A percentile compares a stretch with the other conserved stretches of the same genome.
Evolutionary conservation across 2,797 vertebrate species (phyloP).

Genomic region (Remorina albescens): DNA sequence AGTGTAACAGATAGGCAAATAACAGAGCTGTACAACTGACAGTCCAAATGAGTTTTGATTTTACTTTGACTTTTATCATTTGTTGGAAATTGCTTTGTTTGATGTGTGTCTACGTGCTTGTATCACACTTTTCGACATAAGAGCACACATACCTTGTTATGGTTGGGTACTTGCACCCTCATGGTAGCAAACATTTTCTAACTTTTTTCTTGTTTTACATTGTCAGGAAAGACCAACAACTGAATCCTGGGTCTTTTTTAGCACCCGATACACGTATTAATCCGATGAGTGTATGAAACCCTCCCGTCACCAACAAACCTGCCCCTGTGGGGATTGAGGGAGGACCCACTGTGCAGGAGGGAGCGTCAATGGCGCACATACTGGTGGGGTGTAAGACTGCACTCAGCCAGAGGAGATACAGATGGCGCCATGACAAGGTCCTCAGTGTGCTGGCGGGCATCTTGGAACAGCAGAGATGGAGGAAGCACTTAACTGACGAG

Average conservation of each 20-base stretch:
- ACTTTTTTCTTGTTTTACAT: background rate
- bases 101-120: constrained; percentile 11
- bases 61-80: constrained; percentile 43
- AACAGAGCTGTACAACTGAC: constrained; percentile 6
- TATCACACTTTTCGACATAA: background rate
- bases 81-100: constrained; percentile 47
- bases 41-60: constrained; percentile 50
- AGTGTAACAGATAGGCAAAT: constrained; percentile 15
- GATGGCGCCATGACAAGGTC: too few relatives aligned
- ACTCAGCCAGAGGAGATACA: too few relatives aligned
- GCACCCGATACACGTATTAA: background rate
- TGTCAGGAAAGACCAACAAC: background rate
- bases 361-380: too few relatives aligned
- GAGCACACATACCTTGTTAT: background rate
- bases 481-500: too few relatives aligned
- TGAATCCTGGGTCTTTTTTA: background rate
- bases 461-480: too few relatives aligned
- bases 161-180: background rate
- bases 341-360: background rate
- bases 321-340: background rate
- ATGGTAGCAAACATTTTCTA: background rate
- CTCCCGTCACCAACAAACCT: too few relatives aligned
- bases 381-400: too few relatives aligned
- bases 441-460: too few relatives aligned
- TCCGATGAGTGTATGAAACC: background rate